Evolutionary conservation across 2,888 invertebrate genomes (phyloP), one percentile per base, ranked within the genome.

Genomic region (Orchesella flavescens): DNA sequence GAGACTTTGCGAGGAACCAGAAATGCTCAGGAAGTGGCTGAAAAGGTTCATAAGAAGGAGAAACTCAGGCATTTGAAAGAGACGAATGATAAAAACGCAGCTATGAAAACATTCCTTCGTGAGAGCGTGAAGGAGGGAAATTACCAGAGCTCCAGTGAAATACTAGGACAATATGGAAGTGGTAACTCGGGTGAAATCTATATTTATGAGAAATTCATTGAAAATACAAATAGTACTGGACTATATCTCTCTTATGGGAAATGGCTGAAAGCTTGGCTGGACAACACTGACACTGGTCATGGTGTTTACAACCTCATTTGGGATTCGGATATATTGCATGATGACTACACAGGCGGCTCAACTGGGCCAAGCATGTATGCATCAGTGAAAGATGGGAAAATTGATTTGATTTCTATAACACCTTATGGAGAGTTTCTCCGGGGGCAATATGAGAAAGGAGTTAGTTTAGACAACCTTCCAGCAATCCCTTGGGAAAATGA

Each of bases 401-500:
- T 76, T 19, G 53, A 65, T 2, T 4, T 34, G 7, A 4, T 34
- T 34, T 34, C 34, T 34, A 7, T 34, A 34, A 34, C 34, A 34
- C 34, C 34, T 7, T 34, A 4, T 23, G 49, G 7, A 5, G 21
- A n/a, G n/a, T 19, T 15, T 4, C 19, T 7, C 34, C 34, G 34
- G n/a, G 49, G 13, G 15, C 44, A 21, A 17, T 81, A 68, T 68
- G 4, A 19, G 12, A 21, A 68, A 1, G 80, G 80, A 4, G 46
- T 80, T 4, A 80, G 23, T n/a, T 44, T 81, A 15, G 74, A 74
- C n/a, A 72, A 43, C 1, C 24, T 81, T 1, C 80, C 74, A 10
- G 1, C 24, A 5, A 68, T 81, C 49, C 80, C 80, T 15, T 81
- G 80, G 80, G 15, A n/a, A 15, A 59, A 49, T 24, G 59, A 66